These are phyloP conservation scores for Patella depressa DNA, from an alignment of 2,888 invertebrate species.

Conservation along the genomic window DNA sequence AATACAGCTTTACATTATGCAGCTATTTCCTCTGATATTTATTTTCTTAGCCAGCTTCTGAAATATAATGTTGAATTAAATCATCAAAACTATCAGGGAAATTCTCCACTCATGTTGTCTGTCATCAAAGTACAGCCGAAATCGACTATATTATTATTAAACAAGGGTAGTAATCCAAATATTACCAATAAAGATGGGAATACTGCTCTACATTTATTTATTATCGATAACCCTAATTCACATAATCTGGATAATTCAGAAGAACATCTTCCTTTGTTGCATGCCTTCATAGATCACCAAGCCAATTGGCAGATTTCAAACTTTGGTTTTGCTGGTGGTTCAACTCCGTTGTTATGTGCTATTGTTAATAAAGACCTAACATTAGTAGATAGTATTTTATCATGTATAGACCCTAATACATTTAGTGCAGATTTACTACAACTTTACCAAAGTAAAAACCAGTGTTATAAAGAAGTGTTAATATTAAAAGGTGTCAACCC, in stretches of 20 bases:
- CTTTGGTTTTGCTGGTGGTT: not conserved
- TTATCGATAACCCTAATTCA: not conserved
- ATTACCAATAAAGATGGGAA: not conserved
- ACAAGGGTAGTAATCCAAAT: not conserved
- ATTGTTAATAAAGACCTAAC: not conserved
- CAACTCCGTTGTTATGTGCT: not conserved
- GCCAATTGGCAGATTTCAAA: not conserved
- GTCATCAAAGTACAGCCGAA: not conserved
- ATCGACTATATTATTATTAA: not conserved
- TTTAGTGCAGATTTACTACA: not conserved
- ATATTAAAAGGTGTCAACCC: not conserved
- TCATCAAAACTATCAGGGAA: not conserved
- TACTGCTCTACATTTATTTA: not conserved
- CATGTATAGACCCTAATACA: not conserved
- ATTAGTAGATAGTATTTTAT: not conserved
- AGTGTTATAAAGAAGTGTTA: not conserved
- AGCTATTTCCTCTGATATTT: not conserved
- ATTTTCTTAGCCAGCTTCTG: not conserved
- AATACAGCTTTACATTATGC: conserved; percentile 2
- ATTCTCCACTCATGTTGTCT: not conserved
- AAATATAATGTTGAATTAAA: not conserved
- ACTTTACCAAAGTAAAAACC: not conserved
- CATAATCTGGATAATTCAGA: not conserved
- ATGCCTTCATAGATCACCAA: not conserved
- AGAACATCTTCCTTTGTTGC: not conserved